Percentiles rank a stretch among this genome's conserved stretches.
These are phyloP conservation scores for Agapostemon virescens DNA, from an alignment of 2,888 invertebrate genomes.

Conservation along the genomic window DNA sequence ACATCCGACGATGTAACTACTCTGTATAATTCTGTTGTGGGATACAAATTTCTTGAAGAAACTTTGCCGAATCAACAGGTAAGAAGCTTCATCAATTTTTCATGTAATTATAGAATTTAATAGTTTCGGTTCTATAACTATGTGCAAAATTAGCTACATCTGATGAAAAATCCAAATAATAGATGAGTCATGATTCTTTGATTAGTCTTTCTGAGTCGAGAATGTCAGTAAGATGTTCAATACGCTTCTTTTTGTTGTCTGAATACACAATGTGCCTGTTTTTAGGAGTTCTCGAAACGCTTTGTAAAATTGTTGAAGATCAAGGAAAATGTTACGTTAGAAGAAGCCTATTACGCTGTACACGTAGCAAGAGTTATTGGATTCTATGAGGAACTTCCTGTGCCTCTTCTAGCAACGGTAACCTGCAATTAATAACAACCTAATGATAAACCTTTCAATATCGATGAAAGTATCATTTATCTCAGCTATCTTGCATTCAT, in stretches of 20 bases:
- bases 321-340: slow-evolving; percentile 77
- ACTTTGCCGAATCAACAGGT: slow-evolving; percentile 82
- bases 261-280: slow-evolving; percentile 21
- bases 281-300: slow-evolving; percentile 81
- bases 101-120: background rate
- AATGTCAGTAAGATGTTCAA: background rate
- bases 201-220: slow-evolving; percentile 79
- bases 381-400: slow-evolving; percentile 82
- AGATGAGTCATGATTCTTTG: slow-evolving; percentile 74
- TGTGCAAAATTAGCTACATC: slow-evolving; percentile 9
- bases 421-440: too few relatives aligned
- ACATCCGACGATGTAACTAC: slow-evolving; percentile 83
- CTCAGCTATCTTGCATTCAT: too few relatives aligned
- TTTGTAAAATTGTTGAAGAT: slow-evolving; percentile 77
- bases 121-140: background rate
- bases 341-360: slow-evolving; percentile 85
- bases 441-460: background rate
- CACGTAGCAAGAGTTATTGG: slow-evolving; percentile 84
- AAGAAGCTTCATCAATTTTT: background rate
- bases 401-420: slow-evolving; percentile 81
- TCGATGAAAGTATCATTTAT: background rate
- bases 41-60: slow-evolving; percentile 86
- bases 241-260: background rate
- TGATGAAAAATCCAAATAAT: slow-evolving; percentile 72
- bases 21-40: slow-evolving; percentile 88